phyloP scores from a whole-genome alignment of 2,113 vertebrate species.

The Podiceps cristatus region DNA sequence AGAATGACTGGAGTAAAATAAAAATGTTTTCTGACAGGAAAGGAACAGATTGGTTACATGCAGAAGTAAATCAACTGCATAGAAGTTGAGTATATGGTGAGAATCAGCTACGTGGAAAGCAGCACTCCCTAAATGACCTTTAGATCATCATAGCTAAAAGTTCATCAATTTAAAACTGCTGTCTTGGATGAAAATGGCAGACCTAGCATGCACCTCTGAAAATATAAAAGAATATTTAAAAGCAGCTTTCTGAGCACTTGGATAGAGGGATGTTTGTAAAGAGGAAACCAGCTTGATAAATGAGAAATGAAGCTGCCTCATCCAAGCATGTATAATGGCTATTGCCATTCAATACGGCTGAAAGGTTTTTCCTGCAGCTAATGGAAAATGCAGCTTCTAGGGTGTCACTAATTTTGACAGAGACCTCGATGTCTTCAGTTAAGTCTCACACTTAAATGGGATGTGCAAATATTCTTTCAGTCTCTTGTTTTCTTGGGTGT shows the following conservation, averaged over 20 bases:
- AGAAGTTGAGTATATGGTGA: constrained; percentile 31
- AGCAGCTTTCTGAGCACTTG: constrained; percentile 3
- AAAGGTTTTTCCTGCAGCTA: constrained; percentile 54
- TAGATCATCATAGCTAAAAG: background rate
- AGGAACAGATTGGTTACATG: constrained; percentile 21
- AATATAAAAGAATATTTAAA: constrained; percentile 22
- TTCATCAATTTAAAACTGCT: constrained; percentile 36
- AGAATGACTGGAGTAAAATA: constrained; percentile 31
- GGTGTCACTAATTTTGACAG: constrained; percentile 60
- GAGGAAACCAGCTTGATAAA: constrained; percentile 46
- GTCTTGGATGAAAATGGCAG: constrained; percentile 28
- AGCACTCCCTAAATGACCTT: constrained; percentile 23
- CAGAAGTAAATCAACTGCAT: constrained; percentile 47
- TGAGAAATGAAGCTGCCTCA: constrained; percentile 49
- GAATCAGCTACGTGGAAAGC: background rate
- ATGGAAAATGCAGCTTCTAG: constrained; percentile 54
- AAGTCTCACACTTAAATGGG: constrained; percentile 17
- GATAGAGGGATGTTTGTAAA: constrained; percentile 18
- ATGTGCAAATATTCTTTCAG: constrained; percentile 8
- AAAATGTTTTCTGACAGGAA: constrained; percentile 45
- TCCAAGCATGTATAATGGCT: constrained; percentile 64
- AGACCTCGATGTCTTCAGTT: constrained; percentile 35
- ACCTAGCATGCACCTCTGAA: background rate
- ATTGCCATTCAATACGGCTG: constrained; percentile 52
- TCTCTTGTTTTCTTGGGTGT: background rate